These are phyloP conservation scores for Leptodactylus fallax DNA, from an alignment of 2,797 vertebrate species.

Conservation along the genomic window DNA sequence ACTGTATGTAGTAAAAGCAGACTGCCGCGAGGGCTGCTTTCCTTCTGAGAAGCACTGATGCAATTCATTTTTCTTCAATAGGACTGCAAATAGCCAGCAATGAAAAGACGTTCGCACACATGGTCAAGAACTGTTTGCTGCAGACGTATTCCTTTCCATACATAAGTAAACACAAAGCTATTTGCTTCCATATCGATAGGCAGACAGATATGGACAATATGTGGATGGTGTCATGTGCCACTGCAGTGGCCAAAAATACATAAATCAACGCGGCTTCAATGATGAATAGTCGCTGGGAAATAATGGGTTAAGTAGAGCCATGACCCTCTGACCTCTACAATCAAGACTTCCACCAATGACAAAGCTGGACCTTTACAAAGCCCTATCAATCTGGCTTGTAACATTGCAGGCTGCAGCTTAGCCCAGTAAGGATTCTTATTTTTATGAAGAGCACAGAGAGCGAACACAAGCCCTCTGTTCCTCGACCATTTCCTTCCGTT, in stretches of 20 bases:
- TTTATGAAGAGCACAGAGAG: slow-evolving; percentile 62
- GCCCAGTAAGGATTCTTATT: slow-evolving; percentile 75
- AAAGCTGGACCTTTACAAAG: slow-evolving; percentile 73
- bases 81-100: neutral
- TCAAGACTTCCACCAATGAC: slow-evolving; percentile 75
- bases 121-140: neutral
- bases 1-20: slow-evolving; percentile 40
- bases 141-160: neutral
- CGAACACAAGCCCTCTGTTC: slow-evolving; percentile 63
- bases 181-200: neutral
- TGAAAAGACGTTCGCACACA: neutral
- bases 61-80: slow-evolving; percentile 21
- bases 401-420: slow-evolving; percentile 73
- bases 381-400: slow-evolving; percentile 76
- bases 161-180: neutral
- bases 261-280: neutral
- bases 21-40: neutral
- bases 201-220: neutral
- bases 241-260: neutral
- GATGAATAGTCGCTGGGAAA: neutral
- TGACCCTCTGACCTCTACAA: slow-evolving; percentile 76
- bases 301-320: slow-evolving; percentile 64
- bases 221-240: neutral
- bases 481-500: slow-evolving; percentile 56
- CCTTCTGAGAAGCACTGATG: slow-evolving; percentile 8